Evolutionary conservation across 1,140 invertebrate species (phyloP), one percentile per base, ranked within the genome.

Genomic region (Drosophila orosa): DNA sequence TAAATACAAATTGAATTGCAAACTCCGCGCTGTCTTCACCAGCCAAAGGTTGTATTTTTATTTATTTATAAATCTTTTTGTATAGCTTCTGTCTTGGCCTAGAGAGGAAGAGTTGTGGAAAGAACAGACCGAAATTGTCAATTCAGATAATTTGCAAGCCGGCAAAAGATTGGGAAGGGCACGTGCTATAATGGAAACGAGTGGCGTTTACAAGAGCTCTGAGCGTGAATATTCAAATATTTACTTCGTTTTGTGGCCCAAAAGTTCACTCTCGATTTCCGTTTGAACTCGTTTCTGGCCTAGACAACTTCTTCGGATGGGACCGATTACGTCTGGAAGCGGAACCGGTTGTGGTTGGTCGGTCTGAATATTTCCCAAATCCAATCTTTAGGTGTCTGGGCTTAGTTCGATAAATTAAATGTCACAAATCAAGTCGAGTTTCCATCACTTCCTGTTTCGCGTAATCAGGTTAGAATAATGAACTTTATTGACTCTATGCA

Each of bases 181-280:
- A 80, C 77, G 78, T 80, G 74, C 50, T 62, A 0, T 13, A 17
- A 22, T 37, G 13, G 57, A n/a, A 58, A 27, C 40, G 31, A 66
- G 27, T 44, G 56, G 39, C 39, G 63, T 72, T 85, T 85, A 72
- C 81, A 67, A 60, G 24, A 27, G 58, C 29, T 44, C 50, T 78
- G 62, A 72, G 72, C 65, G 71, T 74, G 61, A 63, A 60, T 55
- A 77, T 47, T 69, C 22, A 68, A 63, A 78, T 55, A 40, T 45
- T 39, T 65, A 19, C 33, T 50, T 17, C 29, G n/a, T 13, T 65
- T 65, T 44, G 17, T 27, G 47, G 60, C 55, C 54, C 27, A 31
- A 50, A 37, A 37, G n/a, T 57, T 62, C 60, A 85, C 81, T 85
- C 60, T 85, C 82, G 78, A 61, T 86, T 85, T 81, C 68, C 58